Base-by-base conservation (phyloP, 2,888 invertebrate genomes). In the Scaptomyza reducta region DNA sequence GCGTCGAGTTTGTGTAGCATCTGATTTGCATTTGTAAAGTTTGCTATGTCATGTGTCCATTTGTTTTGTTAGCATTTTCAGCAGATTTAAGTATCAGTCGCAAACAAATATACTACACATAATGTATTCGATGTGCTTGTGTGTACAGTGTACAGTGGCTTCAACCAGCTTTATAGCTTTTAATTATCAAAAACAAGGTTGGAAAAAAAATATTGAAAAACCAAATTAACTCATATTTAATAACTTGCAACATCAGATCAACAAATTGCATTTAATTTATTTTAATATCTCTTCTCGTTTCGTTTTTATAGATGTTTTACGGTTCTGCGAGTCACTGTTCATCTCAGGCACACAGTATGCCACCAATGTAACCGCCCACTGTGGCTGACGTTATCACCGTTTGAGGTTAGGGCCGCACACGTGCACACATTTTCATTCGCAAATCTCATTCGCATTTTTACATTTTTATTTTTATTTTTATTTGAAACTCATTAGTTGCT, bases 21-120 rank as follows among this genome's bases (percentile, higher is more conserved):
- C 88, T 84, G 77, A 83, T 83, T 83, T 83, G 83, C 83, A 83
- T 83, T 83, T 87, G 89, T 88, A 88, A 88, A 83, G 72, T 88
- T 87, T 80, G 71, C 66, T 87, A 69, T 75, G 63, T 58, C 79
- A 76, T 74, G 65, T 79, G 75, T 79, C 79, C 75, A 79, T 79
- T 76, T 76, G 76, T 79, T 76, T 61, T 55, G 70, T 60, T 69
- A 65, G 62, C 49, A 65, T 74, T 83, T 86, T 69, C 4, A 79
- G 68, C 82, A 70, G 79, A 81, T 87, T 80, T 87, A 54, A 63
- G 75, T 87, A 81, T 73, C 74, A 77, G 78, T 74, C 38, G 58
- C 77, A 59, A 73, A n/a, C 51, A 60, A 35, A 57, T 13, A 16
- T 4, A 31, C 9, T 0, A 18, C 13, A 33, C 6, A 31, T 1